phyloP scores from a whole-genome alignment of 2,888 invertebrate species.

The Drosophila histrio region DNA sequence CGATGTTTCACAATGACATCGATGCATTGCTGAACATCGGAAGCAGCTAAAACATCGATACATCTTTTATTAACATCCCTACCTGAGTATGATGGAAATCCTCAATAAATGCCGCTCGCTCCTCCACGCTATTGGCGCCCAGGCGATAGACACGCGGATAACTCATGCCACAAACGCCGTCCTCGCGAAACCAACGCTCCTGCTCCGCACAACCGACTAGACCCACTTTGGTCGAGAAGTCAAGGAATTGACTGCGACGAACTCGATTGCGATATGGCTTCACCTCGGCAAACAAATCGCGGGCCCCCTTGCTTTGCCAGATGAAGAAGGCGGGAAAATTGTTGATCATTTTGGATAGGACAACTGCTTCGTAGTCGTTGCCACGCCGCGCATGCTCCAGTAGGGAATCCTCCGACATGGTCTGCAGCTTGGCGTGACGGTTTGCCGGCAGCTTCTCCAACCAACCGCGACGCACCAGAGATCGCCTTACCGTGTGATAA shows the following conservation, averaged over 20 bases:
- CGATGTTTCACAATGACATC: no score
- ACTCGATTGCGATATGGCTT: slow-evolving; percentile 81
- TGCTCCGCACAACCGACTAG: slow-evolving; percentile 82
- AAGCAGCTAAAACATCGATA: no score
- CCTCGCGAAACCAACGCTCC: slow-evolving; percentile 79
- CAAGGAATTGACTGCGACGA: slow-evolving; percentile 71
- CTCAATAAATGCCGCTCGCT: slow-evolving; percentile 74
- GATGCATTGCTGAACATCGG: no score
- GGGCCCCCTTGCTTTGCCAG: slow-evolving; percentile 86
- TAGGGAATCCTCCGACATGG: slow-evolving; percentile 73
- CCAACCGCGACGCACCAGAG: slow-evolving; percentile 89
- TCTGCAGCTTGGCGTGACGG: slow-evolving; percentile 77
- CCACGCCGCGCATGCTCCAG: slow-evolving; percentile 78
- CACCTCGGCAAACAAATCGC: slow-evolving; percentile 68
- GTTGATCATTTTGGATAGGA: slow-evolving; percentile 87
- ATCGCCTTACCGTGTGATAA: slow-evolving; percentile 81
- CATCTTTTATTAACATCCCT: no score
- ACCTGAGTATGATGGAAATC: slow-evolving; percentile 92
- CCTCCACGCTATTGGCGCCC: slow-evolving; percentile 69
- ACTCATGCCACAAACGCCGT: slow-evolving; percentile 84
- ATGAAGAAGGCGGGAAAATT: slow-evolving; percentile 89
- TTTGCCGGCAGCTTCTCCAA: slow-evolving; percentile 87
- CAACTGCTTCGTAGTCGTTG: slow-evolving; percentile 83
- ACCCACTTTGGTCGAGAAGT: slow-evolving; percentile 85
- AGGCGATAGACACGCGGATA: slow-evolving; percentile 88